phyloP scores from a whole-genome alignment of 2,797 vertebrate species.

The Premnoplex brunnescens region DNA sequence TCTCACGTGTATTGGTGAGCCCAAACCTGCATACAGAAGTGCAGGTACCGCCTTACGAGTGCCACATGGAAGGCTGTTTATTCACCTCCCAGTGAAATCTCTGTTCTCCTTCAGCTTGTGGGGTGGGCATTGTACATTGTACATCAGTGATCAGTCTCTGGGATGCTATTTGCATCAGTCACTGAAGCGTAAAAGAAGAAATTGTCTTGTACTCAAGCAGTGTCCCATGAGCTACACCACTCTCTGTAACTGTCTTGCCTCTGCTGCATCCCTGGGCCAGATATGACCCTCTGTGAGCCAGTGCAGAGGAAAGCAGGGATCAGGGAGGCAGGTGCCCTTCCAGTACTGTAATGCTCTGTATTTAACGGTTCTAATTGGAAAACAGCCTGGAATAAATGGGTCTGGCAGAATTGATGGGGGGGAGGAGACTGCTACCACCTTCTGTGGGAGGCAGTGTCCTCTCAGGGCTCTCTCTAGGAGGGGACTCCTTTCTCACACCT shows the following conservation, averaged over 20 bases:
- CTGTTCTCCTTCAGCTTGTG: neutral
- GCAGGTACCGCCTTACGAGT: neutral
- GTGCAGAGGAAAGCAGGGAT: neutral
- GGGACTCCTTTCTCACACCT: neutral
- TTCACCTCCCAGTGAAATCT: neutral
- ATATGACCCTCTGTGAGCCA: neutral
- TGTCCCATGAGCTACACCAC: neutral
- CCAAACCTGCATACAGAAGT: neutral
- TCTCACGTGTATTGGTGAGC: neutral
- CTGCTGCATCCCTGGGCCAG: rapidly evolving
- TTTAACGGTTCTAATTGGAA: neutral
- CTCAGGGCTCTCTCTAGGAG: rapidly evolving
- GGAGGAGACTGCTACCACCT: neutral
- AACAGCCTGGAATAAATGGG: neutral
- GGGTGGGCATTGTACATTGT: neutral
- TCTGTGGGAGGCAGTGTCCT: rapidly evolving
- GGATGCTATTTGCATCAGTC: neutral
- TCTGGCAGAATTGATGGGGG: neutral
- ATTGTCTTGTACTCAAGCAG: neutral
- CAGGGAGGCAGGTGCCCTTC: neutral
- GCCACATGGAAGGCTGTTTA: neutral
- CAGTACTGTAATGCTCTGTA: neutral
- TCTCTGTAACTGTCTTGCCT: neutral
- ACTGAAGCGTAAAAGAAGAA: neutral
- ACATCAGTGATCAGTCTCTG: rapidly evolving